phyloP scores from a whole-genome alignment of 2,888 invertebrate species.

The Fragum sueziense region DNA sequence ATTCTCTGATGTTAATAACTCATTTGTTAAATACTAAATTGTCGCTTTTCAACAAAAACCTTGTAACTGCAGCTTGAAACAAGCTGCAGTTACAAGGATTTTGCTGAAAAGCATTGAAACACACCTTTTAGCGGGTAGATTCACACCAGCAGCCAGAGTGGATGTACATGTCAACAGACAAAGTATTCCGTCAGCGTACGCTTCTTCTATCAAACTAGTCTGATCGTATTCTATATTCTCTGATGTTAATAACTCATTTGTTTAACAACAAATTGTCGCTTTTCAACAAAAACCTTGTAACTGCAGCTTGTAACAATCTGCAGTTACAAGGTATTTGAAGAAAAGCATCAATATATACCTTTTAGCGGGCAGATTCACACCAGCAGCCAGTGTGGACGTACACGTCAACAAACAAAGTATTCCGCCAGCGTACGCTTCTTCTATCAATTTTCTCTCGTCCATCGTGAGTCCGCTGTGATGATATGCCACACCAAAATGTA shows the following conservation, averaged over 20 bases:
- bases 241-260: too few relatives aligned
- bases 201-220: conserved; percentile 92
- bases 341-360: conserved; percentile 82
- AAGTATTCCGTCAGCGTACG: conserved; percentile 90
- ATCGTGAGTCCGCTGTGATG: conserved; percentile 93
- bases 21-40: too few relatives aligned
- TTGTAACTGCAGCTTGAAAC: too few relatives aligned
- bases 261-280: too few relatives aligned
- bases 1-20: too few relatives aligned
- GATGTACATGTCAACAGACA: conserved; percentile 97
- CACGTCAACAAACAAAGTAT: conserved; percentile 94
- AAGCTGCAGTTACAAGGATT: too few relatives aligned
- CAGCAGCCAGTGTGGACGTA: conserved; percentile 98
- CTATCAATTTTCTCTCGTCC: conserved; percentile 93
- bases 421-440: conserved; percentile 90
- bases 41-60: too few relatives aligned
- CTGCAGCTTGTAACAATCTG: too few relatives aligned
- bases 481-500: conserved; percentile 93
- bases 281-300: too few relatives aligned
- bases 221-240: too few relatives aligned
- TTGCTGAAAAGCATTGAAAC: neutral
- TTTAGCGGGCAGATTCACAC: conserved; percentile 97
- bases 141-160: conserved; percentile 98
- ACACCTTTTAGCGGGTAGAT: conserved; percentile 93
- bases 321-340: too few relatives aligned